A percentile compares a stretch with the other conserved stretches of the same genome.
These are phyloP conservation scores for Mungos mungo DNA, from an alignment of 2,113 vertebrate species.

Conservation along the genomic window DNA sequence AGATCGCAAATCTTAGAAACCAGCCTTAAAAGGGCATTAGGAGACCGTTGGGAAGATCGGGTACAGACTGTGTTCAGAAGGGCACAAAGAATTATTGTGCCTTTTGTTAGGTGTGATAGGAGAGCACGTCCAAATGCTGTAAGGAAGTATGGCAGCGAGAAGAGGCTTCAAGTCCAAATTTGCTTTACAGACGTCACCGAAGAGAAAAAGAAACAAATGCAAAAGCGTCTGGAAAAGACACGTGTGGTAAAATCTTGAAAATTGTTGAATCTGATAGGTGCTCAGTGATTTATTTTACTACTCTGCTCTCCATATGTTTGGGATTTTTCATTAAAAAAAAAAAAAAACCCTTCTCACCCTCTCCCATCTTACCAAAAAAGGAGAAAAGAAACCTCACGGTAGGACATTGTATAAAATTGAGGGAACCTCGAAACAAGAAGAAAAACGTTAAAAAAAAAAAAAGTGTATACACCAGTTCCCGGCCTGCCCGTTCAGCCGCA, in stretches of 20 bases:
- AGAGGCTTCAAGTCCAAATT: not conserved
- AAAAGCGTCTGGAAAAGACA: not conserved
- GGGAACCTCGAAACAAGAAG: constrained; percentile 44
- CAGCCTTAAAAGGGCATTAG: not conserved
- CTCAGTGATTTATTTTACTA: not conserved
- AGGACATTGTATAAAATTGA: not conserved
- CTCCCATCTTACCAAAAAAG: not conserved
- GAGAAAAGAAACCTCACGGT: accelerated
- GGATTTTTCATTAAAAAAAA: not conserved
- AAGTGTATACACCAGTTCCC: constrained; percentile 46
- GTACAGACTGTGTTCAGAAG: not conserved
- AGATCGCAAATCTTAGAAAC: not conserved
- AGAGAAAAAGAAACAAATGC: not conserved
- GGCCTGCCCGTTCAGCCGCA: constrained; percentile 65
- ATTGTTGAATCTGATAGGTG: not conserved
- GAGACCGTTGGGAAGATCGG: not conserved
- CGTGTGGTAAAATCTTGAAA: not conserved
- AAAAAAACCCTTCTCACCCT: not conserved
- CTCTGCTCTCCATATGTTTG: not conserved
- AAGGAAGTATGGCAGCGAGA: not conserved
- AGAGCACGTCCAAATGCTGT: not conserved
- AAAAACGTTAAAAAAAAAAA: not conserved
- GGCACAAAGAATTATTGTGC: not conserved
- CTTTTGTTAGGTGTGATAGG: not conserved
- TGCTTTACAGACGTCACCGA: not conserved